Evolutionary conservation across 2,888 invertebrate species (phyloP).

Genomic region (Heteromyza rotundicornis): DNA sequence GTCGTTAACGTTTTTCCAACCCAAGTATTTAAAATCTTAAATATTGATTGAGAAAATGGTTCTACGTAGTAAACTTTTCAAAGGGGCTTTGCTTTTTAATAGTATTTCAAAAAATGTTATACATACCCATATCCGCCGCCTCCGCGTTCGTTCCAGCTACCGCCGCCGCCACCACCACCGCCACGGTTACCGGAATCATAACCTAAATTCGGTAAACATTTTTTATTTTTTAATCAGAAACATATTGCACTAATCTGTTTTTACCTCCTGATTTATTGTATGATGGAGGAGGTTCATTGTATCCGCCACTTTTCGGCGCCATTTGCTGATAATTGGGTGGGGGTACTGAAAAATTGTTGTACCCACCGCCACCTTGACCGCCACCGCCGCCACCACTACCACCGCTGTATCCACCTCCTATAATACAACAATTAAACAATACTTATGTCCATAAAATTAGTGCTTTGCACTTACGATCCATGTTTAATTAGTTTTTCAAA

Average conservation of each 20-base stretch:
- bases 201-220: conserved; percentile 39
- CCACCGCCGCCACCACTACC: conserved; percentile 40
- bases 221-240: not conserved
- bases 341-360: conserved; percentile 60
- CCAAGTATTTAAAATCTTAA: not conserved
- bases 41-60: not conserved
- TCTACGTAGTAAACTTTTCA: conserved; percentile 29
- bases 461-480: no score
- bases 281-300: conserved; percentile 59
- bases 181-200: conserved; percentile 52
- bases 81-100: conserved; percentile 38
- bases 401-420: conserved; percentile 45
- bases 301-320: conserved; percentile 53
- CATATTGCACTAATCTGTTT: no score
- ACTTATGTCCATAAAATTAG: no score
- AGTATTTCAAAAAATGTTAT: conserved; percentile 11
- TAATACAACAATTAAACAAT: no score
- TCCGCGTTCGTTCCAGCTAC: conserved; percentile 49
- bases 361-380: conserved; percentile 49
- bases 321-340: conserved; percentile 59
- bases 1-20: not conserved
- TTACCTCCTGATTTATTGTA: conserved; percentile 49
- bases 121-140: conserved; percentile 59
- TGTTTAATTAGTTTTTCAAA: no score
- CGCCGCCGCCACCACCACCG: conserved; percentile 41